Conservation (phyloP, 1,140 invertebrate genomes). For the Drosophila ogumai region DNA sequence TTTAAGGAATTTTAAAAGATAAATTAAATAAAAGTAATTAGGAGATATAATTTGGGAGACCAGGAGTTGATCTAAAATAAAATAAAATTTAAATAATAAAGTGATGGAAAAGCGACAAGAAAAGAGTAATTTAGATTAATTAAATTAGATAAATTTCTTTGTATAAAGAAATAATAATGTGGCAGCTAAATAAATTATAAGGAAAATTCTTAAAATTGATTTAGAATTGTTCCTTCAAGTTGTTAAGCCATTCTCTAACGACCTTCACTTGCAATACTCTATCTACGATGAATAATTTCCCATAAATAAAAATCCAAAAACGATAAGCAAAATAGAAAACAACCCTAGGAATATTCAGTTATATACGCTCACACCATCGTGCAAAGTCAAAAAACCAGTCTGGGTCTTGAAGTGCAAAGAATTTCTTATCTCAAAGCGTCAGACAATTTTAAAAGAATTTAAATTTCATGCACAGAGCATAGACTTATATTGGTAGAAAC, state of each 20-base stretch:
- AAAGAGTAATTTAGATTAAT: too few species aligned
- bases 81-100: too few species aligned
- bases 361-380: neutral
- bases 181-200: neutral
- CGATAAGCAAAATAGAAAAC: slow-evolving; percentile 36
- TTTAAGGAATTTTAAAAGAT: too few species aligned
- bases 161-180: too few species aligned
- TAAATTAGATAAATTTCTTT: too few species aligned
- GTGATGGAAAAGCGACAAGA: too few species aligned
- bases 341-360: neutral
- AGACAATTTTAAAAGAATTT: slow-evolving; percentile 17
- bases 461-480: slow-evolving; percentile 14
- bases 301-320: neutral
- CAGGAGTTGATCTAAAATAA: too few species aligned
- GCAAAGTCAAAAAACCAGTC: slow-evolving; percentile 24
- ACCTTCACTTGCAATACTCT: neutral
- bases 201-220: neutral
- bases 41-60: too few species aligned
- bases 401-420: too few species aligned
- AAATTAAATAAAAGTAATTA: neutral
- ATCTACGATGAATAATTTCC: slow-evolving; percentile 8
- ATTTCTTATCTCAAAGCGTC: slow-evolving; percentile 24
- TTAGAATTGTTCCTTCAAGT: neutral
- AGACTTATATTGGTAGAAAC: neutral
- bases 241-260: neutral